These are phyloP conservation scores for Platycercus adscitus DNA, from an alignment of 2,113 vertebrate species.

Conservation along the genomic window DNA sequence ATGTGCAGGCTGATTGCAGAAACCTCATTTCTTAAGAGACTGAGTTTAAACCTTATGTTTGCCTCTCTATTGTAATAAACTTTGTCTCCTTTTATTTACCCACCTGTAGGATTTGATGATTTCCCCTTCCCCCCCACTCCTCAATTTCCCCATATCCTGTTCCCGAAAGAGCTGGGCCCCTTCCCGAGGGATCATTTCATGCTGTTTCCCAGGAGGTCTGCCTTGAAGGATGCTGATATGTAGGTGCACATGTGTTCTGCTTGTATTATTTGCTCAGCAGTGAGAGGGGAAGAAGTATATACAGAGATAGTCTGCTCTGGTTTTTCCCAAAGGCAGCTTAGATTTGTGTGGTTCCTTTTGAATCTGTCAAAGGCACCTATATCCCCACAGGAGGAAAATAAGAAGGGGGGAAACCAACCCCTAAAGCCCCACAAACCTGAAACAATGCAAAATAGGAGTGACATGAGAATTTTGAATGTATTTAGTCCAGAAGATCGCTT, in stretches of 20 bases:
- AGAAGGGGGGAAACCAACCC: not conserved
- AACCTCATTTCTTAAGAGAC: constrained; percentile 51
- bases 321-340: not conserved
- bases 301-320: not conserved
- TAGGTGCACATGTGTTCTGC: not conserved
- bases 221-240: not conserved
- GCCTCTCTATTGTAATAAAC: constrained; percentile 57
- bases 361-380: not conserved
- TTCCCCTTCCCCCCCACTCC: constrained; percentile 5
- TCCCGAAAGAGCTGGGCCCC: constrained; percentile 42
- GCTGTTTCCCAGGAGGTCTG: constrained; percentile 17
- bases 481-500: not conserved
- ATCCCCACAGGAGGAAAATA: not conserved
- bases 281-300: not conserved
- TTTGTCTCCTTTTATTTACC: constrained; percentile 57
- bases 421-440: not conserved
- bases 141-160: constrained; percentile 62
- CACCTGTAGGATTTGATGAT: constrained; percentile 62
- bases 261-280: not conserved
- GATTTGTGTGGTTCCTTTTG: not conserved
- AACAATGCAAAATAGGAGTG: not conserved
- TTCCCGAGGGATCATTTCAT: constrained; percentile 1
- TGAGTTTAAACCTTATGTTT: constrained; percentile 26
- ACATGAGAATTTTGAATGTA: not conserved
- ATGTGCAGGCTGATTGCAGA: constrained; percentile 31